A percentile compares a stretch with the other conserved stretches of the same genome.
These are phyloP conservation scores for Rhopalosiphum maidis DNA, from an alignment of 1,140 invertebrate genomes.

Conservation along the genomic window DNA sequence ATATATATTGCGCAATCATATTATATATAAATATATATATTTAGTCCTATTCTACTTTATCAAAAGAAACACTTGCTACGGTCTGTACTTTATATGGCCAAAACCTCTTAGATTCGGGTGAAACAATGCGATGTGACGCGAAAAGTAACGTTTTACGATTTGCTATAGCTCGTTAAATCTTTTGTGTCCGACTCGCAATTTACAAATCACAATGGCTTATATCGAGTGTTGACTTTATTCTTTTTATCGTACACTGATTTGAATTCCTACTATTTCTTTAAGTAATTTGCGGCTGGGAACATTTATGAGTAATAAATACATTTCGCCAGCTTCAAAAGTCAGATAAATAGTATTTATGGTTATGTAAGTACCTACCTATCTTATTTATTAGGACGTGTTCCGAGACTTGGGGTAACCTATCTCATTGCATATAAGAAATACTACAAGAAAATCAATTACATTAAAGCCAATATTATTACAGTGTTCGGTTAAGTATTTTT, in stretches of 20 bases:
- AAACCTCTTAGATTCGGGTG: background rate
- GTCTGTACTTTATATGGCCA: background rate
- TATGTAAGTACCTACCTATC: background rate
- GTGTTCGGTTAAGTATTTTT: background rate
- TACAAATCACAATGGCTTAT: background rate
- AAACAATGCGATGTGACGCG: background rate
- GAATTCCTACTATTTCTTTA: background rate
- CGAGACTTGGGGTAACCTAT: background rate
- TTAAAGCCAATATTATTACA: background rate
- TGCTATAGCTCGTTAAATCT: background rate
- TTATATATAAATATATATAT: no score
- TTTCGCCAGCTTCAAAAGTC: no score
- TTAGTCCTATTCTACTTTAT: background rate
- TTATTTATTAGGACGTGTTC: background rate
- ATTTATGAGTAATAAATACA: background rate
- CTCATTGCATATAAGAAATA: background rate
- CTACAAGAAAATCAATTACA: background rate
- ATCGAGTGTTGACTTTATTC: no score
- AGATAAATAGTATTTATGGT: background rate
- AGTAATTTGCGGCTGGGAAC: background rate
- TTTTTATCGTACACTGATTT: background rate
- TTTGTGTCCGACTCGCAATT: background rate
- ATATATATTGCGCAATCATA: no score
- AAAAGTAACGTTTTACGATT: background rate
- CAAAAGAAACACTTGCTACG: background rate